phyloP scores from a whole-genome alignment of 1,140 invertebrate genomes.

The Schmidtea mediterranea region DNA sequence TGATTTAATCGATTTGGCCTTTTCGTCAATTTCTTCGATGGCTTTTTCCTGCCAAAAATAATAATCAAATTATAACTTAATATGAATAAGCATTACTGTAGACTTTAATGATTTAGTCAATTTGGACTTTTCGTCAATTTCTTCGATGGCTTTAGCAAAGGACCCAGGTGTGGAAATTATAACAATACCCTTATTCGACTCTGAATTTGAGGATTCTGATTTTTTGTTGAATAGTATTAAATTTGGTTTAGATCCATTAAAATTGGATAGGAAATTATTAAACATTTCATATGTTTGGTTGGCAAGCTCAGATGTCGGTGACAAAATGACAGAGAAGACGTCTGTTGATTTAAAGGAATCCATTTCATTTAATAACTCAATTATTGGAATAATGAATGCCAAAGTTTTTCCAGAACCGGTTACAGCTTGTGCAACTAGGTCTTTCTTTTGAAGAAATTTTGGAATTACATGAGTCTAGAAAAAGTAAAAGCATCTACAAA shows the following conservation, averaged over 20 bases:
- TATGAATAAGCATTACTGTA: background rate
- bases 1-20: constrained; percentile 8
- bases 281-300: constrained; percentile 39
- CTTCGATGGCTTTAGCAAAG: background rate
- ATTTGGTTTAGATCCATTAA: background rate
- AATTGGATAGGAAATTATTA: background rate
- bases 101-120: constrained; percentile 7
- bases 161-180: background rate
- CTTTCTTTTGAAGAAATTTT: constrained; percentile 57
- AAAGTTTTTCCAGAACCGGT: constrained; percentile 88
- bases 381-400: constrained; percentile 62
- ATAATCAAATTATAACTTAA: background rate
- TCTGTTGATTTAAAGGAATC: background rate
- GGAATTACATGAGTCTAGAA: constrained; percentile 36
- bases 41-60: constrained; percentile 32
- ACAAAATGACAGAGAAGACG: constrained; percentile 50
- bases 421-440: constrained; percentile 80
- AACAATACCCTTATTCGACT: background rate
- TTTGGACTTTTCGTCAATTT: background rate
- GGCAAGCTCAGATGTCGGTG: constrained; percentile 62
- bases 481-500: too few species aligned
- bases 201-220: background rate
- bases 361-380: constrained; percentile 50
- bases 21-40: background rate
- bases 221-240: background rate